Conservation (phyloP, 2,113 vertebrate species). For the Oncorhynchus gorbuscha region DNA sequence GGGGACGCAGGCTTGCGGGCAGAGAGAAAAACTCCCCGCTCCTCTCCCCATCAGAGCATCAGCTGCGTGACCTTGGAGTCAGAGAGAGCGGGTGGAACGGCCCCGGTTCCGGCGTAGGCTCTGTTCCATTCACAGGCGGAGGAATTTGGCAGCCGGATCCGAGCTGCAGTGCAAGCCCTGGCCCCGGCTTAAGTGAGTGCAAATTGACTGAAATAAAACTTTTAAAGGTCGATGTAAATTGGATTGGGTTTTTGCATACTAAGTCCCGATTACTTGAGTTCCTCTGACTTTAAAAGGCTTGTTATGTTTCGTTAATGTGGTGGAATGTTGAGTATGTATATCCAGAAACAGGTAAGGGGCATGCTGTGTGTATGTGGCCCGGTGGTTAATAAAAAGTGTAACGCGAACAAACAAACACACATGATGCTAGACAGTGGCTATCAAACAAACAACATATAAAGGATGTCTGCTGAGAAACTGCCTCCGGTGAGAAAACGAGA, state of each 20-base stretch:
- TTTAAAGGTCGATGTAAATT: constrained; percentile 67
- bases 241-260: constrained; percentile 57
- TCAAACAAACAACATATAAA: constrained; percentile 48
- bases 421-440: constrained; percentile 27
- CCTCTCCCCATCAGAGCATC: constrained; percentile 31
- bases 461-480: constrained; percentile 56
- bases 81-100: constrained; percentile 52
- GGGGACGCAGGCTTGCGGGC: constrained; percentile 68
- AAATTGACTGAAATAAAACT: constrained; percentile 70
- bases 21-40: constrained; percentile 54
- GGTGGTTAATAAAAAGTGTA: neutral
- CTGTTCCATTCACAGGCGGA: constrained; percentile 37
- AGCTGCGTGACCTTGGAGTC: constrained; percentile 63
- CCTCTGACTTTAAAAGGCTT: constrained; percentile 32
- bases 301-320: constrained; percentile 48
- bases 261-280: constrained; percentile 59
- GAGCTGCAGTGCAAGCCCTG: constrained; percentile 19
- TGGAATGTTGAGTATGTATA: constrained; percentile 51
- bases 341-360: constrained; percentile 60
- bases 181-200: constrained; percentile 64
- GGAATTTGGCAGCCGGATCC: constrained; percentile 57
- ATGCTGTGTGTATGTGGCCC: constrained; percentile 44
- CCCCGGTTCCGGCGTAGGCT: constrained; percentile 17
- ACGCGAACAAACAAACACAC: constrained; percentile 31
- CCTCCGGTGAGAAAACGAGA: constrained; percentile 45